These are phyloP conservation scores for Elysia chlorotica DNA, from an alignment of 1,140 invertebrate species.

Conservation along the genomic window DNA sequence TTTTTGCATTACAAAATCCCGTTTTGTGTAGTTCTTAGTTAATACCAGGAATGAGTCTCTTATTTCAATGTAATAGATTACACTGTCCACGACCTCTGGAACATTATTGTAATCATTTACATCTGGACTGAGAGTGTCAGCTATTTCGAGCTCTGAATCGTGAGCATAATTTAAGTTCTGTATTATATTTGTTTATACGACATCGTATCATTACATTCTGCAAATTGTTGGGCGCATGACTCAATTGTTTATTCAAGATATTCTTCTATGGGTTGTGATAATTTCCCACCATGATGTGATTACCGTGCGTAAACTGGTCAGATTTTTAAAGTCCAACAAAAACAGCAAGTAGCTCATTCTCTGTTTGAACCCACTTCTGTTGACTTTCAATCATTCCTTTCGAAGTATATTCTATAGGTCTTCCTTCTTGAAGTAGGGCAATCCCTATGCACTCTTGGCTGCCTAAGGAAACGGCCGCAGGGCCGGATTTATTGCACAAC, in stretches of 20 bases:
- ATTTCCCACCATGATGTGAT: conserved; percentile 36
- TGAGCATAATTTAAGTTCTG: conserved; percentile 25
- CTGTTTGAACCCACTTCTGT: conserved; percentile 63
- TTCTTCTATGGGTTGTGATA: conserved; percentile 56
- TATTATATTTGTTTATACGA: conserved; percentile 29
- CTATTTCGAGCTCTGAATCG: conserved; percentile 23
- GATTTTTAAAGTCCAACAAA: conserved; percentile 55
- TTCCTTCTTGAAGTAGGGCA: conserved; percentile 61
- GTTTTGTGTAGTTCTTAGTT: conserved; percentile 16
- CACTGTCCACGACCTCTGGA: not conserved
- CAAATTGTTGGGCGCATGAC: conserved; percentile 19
- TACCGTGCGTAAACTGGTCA: conserved; percentile 44
- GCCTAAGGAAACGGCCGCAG: too few relatives aligned
- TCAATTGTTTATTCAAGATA: conserved; percentile 56
- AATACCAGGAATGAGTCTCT: conserved; percentile 22
- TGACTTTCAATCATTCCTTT: conserved; percentile 59
- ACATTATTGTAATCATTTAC: not conserved
- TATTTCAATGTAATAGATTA: conserved; percentile 5
- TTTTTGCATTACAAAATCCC: not conserved
- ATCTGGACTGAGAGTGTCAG: conserved; percentile 32
- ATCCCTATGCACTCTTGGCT: conserved; percentile 56
- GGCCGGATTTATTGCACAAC: too few relatives aligned
- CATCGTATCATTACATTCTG: conserved; percentile 29
- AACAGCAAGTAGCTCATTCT: conserved; percentile 64
- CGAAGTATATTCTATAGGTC: conserved; percentile 62